Evolutionary conservation across 2,113 vertebrate genomes (phyloP).

Genomic region (Eurystomus gularis): DNA sequence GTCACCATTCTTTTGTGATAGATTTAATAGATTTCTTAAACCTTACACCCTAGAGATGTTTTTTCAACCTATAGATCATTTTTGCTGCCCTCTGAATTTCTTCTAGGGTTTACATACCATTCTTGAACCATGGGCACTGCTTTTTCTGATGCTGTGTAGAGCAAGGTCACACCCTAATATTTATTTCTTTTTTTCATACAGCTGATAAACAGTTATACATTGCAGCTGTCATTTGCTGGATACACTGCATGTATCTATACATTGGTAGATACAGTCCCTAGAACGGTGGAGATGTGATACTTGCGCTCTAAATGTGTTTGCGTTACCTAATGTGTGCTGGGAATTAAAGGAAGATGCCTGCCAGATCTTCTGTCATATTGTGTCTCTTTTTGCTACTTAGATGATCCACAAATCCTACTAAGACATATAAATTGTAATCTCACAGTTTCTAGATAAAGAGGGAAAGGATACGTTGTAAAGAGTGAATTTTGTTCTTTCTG

Average conservation of each 20-base stretch:
- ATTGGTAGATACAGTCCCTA: background rate
- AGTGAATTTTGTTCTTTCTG: background rate
- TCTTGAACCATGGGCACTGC: background rate
- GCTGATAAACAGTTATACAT: background rate
- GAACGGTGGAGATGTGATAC: background rate
- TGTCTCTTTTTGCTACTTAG: background rate
- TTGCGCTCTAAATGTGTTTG: background rate
- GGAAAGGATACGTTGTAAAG: background rate
- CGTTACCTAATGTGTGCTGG: background rate
- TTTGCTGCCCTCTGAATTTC: background rate
- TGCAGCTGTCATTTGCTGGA: background rate
- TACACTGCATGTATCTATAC: background rate
- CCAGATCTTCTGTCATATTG: background rate
- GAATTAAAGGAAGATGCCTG: background rate
- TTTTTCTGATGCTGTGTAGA: background rate
- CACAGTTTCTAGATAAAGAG: background rate
- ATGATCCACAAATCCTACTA: background rate
- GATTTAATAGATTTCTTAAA: background rate
- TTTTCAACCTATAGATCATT: background rate
- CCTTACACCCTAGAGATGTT: background rate
- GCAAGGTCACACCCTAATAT: background rate
- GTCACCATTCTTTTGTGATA: background rate
- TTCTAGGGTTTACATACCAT: background rate
- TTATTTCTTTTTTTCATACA: background rate
- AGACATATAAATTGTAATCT: background rate